A percentile compares a stretch with the other conserved stretches of the same genome.
Evolutionary conservation across 2,797 vertebrate genomes (phyloP).

Genomic region (Bufotes viridis): DNA sequence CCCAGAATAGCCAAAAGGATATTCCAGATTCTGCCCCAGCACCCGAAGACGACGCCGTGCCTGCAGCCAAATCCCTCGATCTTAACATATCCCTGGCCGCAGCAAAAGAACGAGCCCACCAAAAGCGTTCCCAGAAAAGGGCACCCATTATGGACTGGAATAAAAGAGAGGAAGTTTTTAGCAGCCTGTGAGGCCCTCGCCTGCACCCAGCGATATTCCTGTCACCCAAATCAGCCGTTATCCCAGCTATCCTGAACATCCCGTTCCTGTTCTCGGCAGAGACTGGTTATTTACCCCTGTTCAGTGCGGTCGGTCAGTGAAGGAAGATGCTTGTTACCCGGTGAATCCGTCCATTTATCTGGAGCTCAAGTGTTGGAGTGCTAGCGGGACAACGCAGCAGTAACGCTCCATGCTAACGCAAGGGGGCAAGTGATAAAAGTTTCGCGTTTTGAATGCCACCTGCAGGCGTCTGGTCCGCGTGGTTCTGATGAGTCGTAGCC

Average conservation of each 20-base stretch:
- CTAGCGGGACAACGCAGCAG: neutral
- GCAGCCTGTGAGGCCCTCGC: constrained; percentile 84
- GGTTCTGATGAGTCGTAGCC: neutral
- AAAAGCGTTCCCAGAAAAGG: constrained; percentile 88
- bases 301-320: neutral
- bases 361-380: neutral
- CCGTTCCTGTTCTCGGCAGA: constrained; percentile 19
- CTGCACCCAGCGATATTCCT: constrained; percentile 8
- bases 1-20: neutral
- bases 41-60: neutral
- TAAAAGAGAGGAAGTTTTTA: constrained; percentile 97
- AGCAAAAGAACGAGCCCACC: constrained; percentile 87
- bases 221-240: constrained; percentile 12
- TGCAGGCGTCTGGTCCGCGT: neutral
- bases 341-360: constrained; percentile 27
- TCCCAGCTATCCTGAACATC: neutral
- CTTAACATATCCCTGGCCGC: constrained; percentile 85
- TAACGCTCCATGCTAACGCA: neutral
- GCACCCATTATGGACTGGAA: constrained; percentile 96
- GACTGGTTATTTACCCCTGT: neutral
- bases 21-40: neutral
- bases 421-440: neutral
- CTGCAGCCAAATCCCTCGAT: constrained; percentile 67
- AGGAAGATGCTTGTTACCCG: constrained; percentile 6
- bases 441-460: no score